Evolutionary conservation across 2,113 vertebrate species (phyloP), one percentile per base, ranked within the genome.

Genomic region (Phalacrocorax pelagicus): DNA sequence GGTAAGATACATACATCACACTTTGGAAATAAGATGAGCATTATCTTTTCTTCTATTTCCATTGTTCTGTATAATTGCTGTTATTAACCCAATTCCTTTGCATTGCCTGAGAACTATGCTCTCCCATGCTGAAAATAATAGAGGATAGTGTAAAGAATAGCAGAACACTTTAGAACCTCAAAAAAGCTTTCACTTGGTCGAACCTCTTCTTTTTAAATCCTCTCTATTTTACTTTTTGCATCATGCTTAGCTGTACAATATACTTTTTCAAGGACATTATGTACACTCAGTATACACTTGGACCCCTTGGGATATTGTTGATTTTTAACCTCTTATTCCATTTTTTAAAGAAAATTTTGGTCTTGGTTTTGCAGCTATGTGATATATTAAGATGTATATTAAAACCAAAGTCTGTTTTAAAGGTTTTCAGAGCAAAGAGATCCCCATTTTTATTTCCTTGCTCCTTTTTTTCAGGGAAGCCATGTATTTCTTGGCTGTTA

Each of bases 41-140:
- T 92, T 71, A 32, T 29, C 12, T 78, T 23, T 78, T 87, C 40
- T 71, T 46, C n/a, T 85, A 34, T 92, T 96, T 93, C 65, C 24
- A 62, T 12, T 19, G 24, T 78, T 88, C 38, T 59, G 27, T 88
- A 15, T 65, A 92, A 96, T 92, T 61, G 73, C 46, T 52, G 63
- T 62, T 69, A 81, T 95, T 95, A 96, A 93, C 47, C 11, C 23
- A 52, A 36, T 90, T 66, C 32, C 77, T 88, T 96, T 92, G 79
- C 75, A 70, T 81, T 44, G 49, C 67, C 63, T 85, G 65, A 91
- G 90, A 88, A 89, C 30, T 73, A 15, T 54, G 52, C 13, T 93
- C 71, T 86, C 81, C 24, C 19, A 26, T 57, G 51, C 12, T 70
- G 69, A 88, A 95, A 90, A 81, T 81, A 94, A 88, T n/a, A 74